Conservation (phyloP, 2,113 vertebrate genomes). For the Barnardius zonarius region DNA sequence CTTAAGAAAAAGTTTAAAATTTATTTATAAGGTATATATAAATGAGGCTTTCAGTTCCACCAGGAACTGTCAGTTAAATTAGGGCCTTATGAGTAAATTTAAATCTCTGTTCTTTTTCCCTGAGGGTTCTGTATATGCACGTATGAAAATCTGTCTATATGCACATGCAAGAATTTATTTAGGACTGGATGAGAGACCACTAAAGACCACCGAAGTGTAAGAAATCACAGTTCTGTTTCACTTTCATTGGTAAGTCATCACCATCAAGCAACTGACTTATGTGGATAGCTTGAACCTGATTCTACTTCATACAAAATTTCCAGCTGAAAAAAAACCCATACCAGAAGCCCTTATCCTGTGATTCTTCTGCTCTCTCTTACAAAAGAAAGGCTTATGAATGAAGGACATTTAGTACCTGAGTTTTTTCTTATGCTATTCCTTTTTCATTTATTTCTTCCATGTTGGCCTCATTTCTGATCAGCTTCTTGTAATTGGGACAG, state of each 20-base stretch:
- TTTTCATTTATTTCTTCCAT: background rate
- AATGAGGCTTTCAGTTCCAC: background rate
- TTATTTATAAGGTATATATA: background rate
- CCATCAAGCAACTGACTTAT: background rate
- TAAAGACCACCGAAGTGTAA: background rate
- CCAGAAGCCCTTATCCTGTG: background rate
- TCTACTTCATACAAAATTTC: background rate
- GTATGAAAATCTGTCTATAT: background rate
- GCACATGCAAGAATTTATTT: background rate
- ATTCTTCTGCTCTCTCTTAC: background rate
- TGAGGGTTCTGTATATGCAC: background rate
- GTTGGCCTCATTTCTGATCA: slow-evolving; percentile 8
- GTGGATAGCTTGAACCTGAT: background rate
- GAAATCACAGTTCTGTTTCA: background rate
- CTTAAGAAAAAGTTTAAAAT: background rate
- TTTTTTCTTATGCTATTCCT: background rate
- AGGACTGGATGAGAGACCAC: background rate
- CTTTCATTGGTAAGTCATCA: background rate
- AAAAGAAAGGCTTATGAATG: background rate
- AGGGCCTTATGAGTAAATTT: background rate
- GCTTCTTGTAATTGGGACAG: background rate
- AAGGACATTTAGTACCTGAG: background rate
- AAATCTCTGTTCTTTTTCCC: background rate
- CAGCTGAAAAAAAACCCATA: background rate
- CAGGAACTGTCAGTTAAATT: background rate